phyloP scores from a whole-genome alignment of 2,113 vertebrate genomes.

The Lasiurus cinereus region DNA sequence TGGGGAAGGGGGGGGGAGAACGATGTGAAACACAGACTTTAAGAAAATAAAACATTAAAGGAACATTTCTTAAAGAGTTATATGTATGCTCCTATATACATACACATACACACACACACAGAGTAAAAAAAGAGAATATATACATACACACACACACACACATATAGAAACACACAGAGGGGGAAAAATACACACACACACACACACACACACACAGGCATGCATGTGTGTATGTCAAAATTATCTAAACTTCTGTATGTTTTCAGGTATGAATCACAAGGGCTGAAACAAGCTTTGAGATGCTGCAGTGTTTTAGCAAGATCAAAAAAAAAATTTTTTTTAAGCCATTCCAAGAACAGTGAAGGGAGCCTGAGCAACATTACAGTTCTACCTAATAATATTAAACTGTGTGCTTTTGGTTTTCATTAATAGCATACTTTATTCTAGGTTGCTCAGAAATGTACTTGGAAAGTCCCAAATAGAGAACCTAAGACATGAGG shows the following conservation, averaged over 20 bases:
- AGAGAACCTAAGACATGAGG: background rate
- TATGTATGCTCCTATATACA: background rate
- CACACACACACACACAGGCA: background rate
- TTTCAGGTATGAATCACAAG: constrained; percentile 33
- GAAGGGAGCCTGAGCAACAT: constrained; percentile 11
- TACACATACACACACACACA: background rate
- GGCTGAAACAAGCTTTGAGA: background rate
- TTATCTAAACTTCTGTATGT: constrained; percentile 2
- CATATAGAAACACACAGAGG: too few species aligned
- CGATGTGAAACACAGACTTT: constrained; percentile 84
- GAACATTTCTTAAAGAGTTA: constrained; percentile 79
- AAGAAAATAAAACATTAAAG: constrained; percentile 88
- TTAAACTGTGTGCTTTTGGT: background rate
- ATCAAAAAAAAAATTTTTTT: background rate
- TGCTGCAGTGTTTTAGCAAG: background rate
- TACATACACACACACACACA: background rate
- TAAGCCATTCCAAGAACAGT: constrained; percentile 44
- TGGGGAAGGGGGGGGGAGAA: constrained; percentile 52
- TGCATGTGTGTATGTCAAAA: background rate
- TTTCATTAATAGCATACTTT: constrained; percentile 51
- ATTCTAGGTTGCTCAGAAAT: constrained; percentile 42
- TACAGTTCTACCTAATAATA: constrained; percentile 47
- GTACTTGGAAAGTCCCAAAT: constrained; percentile 38
- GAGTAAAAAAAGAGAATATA: background rate
- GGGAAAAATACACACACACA: background rate